Percentiles rank a stretch among this genome's conserved stretches.
Evolutionary conservation across 2,888 invertebrate genomes (phyloP).

Genomic region (Byasa hedistus): DNA sequence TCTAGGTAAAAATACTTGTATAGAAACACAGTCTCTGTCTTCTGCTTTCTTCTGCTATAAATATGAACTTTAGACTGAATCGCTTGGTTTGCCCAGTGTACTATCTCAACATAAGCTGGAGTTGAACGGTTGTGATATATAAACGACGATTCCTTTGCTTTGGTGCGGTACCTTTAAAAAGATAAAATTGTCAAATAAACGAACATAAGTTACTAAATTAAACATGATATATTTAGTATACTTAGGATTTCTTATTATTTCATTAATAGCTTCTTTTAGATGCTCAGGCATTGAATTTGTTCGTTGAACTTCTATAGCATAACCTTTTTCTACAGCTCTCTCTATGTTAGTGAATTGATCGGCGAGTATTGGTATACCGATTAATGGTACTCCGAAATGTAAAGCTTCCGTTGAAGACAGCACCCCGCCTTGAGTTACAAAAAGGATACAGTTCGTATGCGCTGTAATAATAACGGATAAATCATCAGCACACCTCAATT

Average conservation of each 20-base stretch:
- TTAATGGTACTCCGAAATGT: conserved; percentile 52
- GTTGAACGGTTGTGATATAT: not conserved
- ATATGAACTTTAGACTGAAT: not conserved
- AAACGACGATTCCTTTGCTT: not conserved
- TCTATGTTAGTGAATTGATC: conserved; percentile 46
- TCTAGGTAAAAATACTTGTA: not conserved
- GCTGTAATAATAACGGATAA: conserved; percentile 36
- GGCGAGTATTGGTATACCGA: conserved; percentile 52
- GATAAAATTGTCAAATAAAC: not conserved
- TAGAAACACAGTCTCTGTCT: not conserved
- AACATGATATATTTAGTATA: not conserved
- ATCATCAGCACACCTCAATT: too few species aligned
- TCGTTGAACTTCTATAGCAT: conserved; percentile 38
- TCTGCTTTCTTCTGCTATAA: not conserved
- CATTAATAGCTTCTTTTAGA: conserved; percentile 37
- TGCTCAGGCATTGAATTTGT: conserved; percentile 35
- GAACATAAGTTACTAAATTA: too few species aligned
- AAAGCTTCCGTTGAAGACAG: conserved; percentile 52
- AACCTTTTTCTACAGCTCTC: conserved; percentile 41
- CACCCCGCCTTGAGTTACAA: conserved; percentile 55
- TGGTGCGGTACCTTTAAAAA: not conserved
- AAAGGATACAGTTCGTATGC: conserved; percentile 52
- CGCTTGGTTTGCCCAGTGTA: not conserved
- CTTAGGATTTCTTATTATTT: conserved; percentile 28
- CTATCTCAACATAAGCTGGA: not conserved